phyloP scores from a whole-genome alignment of 2,113 vertebrate species.

The Rana temporaria region DNA sequence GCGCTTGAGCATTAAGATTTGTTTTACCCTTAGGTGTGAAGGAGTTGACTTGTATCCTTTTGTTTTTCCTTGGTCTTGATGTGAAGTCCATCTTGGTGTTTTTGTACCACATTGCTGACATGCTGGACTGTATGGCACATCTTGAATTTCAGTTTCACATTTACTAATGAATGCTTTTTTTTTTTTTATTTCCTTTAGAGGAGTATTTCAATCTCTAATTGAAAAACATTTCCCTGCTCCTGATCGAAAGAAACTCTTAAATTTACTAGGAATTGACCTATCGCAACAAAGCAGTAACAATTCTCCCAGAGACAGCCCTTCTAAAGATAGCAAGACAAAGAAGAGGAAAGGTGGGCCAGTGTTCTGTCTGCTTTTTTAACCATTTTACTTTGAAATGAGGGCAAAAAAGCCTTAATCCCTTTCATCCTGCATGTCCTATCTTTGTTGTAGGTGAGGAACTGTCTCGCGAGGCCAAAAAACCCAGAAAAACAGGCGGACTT shows the following conservation, averaged over 20 bases:
- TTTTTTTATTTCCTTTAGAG: slow-evolving; percentile 72
- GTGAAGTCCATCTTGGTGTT: too few species aligned
- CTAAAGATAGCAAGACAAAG: slow-evolving; percentile 86
- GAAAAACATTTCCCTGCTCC: slow-evolving; percentile 99
- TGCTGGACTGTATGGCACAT: too few species aligned
- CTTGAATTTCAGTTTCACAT: too few species aligned
- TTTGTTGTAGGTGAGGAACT: slow-evolving; percentile 79
- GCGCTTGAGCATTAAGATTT: too few species aligned
- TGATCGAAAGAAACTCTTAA: slow-evolving; percentile 95
- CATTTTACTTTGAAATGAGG: background rate
- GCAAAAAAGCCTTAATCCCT: background rate
- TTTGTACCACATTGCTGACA: too few species aligned
- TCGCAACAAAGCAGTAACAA: slow-evolving; percentile 86
- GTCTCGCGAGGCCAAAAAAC: slow-evolving; percentile 86
- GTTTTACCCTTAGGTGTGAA: too few species aligned
- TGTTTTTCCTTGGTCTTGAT: too few species aligned
- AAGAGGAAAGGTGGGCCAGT: slow-evolving; percentile 87
- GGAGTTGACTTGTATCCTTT: too few species aligned
- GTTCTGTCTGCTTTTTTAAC: background rate
- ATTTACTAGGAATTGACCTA: slow-evolving; percentile 92
- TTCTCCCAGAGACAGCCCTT: slow-evolving; percentile 81
- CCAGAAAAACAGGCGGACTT: slow-evolving; percentile 85
- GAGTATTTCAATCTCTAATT: slow-evolving; percentile 94
- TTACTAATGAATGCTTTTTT: background rate
- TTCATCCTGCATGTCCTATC: background rate